Evolutionary conservation across 2,888 invertebrate genomes (phyloP).

Genomic region (Noctua janthe): DNA sequence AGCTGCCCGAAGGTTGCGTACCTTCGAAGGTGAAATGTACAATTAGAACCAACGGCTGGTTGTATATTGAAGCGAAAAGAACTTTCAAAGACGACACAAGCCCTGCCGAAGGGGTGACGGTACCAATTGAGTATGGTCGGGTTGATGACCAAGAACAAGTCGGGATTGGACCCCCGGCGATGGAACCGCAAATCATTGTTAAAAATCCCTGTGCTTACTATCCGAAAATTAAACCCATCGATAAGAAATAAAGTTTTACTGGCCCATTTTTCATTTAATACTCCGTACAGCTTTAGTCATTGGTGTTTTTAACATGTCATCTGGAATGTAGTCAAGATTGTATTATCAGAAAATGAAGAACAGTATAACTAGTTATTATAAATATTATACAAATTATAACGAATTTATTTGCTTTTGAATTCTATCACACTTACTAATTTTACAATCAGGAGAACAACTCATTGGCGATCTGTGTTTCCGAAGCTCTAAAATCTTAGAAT

Average conservation of each 20-base stretch:
- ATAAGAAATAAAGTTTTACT: neutral
- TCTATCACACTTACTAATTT: neutral
- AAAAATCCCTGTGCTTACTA: slow-evolving; percentile 29
- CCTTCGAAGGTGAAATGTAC: slow-evolving; percentile 75
- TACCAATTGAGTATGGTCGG: slow-evolving; percentile 68
- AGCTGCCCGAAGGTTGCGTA: slow-evolving; percentile 80
- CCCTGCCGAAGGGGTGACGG: slow-evolving; percentile 72
- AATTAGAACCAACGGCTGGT: slow-evolving; percentile 77
- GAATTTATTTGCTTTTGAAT: neutral
- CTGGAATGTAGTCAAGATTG: neutral
- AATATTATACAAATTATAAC: neutral
- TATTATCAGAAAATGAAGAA: slow-evolving; percentile 38
- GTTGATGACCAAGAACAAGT: neutral
- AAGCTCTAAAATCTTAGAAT: too few relatives aligned
- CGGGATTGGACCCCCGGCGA: neutral
- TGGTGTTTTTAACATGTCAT: neutral
- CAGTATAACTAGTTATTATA: slow-evolving; percentile 4
- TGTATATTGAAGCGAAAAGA: slow-evolving; percentile 80
- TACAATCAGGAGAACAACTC: neutral
- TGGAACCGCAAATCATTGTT: neutral
- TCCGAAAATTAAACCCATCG: slow-evolving; percentile 21
- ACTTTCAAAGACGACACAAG: slow-evolving; percentile 67
- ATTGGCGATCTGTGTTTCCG: too few relatives aligned
- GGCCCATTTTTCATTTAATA: neutral
- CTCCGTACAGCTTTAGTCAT: neutral